These are phyloP conservation scores for Drosophila nr. perissopoda DNA, from an alignment of 2,888 invertebrate genomes.

Conservation along the genomic window DNA sequence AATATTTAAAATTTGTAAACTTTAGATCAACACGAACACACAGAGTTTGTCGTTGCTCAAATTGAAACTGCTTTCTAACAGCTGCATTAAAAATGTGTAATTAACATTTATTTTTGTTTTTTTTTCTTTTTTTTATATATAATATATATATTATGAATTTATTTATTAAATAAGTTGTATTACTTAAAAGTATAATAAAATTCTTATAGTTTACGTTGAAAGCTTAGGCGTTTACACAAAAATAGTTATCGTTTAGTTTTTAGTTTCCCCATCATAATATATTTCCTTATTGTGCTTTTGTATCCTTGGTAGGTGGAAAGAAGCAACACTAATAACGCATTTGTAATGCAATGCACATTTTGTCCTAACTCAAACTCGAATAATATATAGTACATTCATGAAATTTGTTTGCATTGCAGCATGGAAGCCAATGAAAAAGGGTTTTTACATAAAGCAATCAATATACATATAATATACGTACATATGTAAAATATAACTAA, in stretches of 20 bases:
- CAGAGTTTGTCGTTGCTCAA: conserved; percentile 50
- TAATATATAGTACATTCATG: conserved; percentile 51
- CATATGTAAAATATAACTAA: conserved; percentile 59
- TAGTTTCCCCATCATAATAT: conserved; percentile 2
- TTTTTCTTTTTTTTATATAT: conserved; percentile 20
- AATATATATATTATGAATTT: conserved; percentile 28
- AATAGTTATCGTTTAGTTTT: conserved; percentile 36
- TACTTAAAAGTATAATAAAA: conserved; percentile 61
- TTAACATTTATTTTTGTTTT: conserved; percentile 11
- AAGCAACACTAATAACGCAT: conserved; percentile 62
- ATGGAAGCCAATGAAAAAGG: conserved; percentile 69
- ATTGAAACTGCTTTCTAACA: conserved; percentile 45
- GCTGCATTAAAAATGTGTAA: conserved; percentile 52
- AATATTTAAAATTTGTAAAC: conserved; percentile 59
- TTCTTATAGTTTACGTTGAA: conserved; percentile 66
- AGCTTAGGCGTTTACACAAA: conserved; percentile 65
- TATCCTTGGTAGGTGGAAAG: conserved; percentile 14
- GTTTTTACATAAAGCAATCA: conserved; percentile 68
- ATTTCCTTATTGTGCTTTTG: conserved; percentile 15
- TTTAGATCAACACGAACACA: conserved; percentile 55
- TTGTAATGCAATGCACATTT: conserved; percentile 75
- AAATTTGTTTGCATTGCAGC: conserved; percentile 63
- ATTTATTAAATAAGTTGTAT: conserved; percentile 42
- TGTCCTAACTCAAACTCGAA: conserved; percentile 58
- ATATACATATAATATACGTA: conserved; percentile 40